These are phyloP conservation scores for Lasiurus borealis DNA, from an alignment of 2,113 vertebrate species.

Conservation along the genomic window DNA sequence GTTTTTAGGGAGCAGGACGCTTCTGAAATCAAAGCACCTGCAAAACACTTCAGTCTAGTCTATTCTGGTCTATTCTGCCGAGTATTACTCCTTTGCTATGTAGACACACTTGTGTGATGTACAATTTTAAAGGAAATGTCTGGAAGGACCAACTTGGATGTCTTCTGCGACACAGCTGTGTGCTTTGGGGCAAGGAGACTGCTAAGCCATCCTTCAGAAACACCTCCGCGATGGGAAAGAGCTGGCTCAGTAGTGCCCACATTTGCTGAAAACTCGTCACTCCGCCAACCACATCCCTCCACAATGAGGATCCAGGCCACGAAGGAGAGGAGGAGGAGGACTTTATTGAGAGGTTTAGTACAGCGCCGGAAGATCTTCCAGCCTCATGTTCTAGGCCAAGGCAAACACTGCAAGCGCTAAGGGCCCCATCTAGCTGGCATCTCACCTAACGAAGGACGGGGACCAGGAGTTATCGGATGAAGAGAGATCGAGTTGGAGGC, in stretches of 20 bases:
- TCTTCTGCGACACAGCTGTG: neutral
- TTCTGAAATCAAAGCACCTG: neutral
- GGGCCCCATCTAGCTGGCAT: conserved; percentile 26
- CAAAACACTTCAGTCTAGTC: neutral
- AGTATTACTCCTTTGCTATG: neutral
- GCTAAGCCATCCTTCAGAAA: neutral
- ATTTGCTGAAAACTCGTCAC: neutral
- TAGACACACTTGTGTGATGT: neutral
- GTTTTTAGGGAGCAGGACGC: neutral
- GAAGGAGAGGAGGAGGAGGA: neutral
- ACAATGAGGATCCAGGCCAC: neutral
- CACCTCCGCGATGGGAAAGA: neutral
- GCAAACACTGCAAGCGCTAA: conserved; percentile 40
- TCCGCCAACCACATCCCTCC: neutral
- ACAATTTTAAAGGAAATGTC: neutral
- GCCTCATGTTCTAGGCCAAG: conserved; percentile 49
- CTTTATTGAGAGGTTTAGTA: conserved; percentile 77
- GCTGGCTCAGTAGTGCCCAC: neutral
- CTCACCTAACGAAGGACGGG: neutral
- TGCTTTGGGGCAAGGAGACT: neutral
- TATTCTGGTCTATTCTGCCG: too few relatives aligned
- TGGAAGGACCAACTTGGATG: neutral
- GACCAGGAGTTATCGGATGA: neutral
- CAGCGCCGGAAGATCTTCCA: conserved; percentile 35
- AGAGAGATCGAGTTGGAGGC: conserved; percentile 23